These are phyloP conservation scores for Myiozetetes cayanensis DNA, from an alignment of 2,113 vertebrate genomes.

Conservation along the genomic window DNA sequence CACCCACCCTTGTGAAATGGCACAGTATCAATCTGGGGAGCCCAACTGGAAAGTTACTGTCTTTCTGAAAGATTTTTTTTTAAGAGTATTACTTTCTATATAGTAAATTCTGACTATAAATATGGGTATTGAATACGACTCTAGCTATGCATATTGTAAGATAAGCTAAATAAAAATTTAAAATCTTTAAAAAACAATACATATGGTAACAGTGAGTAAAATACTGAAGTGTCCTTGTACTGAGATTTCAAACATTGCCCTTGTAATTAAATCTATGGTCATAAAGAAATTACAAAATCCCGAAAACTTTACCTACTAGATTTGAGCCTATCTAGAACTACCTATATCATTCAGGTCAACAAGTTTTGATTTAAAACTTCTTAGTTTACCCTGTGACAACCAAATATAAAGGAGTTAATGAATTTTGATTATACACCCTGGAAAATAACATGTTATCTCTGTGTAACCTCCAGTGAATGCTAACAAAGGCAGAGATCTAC, in stretches of 20 bases:
- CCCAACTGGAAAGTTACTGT: background rate
- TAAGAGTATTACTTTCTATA: background rate
- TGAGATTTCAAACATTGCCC: background rate
- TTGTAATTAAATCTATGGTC: background rate
- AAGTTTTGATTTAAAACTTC: background rate
- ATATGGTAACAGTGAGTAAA: background rate
- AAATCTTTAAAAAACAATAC: background rate
- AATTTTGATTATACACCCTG: background rate
- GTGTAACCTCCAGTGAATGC: background rate
- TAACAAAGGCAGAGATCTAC: background rate
- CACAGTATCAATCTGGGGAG: background rate
- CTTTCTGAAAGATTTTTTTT: background rate
- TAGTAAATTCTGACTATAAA: background rate
- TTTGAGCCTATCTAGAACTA: background rate
- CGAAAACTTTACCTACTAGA: background rate
- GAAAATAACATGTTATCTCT: background rate
- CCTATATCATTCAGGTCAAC: background rate
- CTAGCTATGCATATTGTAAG: background rate
- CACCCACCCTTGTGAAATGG: background rate
- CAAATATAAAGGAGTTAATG: background rate
- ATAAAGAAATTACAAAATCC: background rate
- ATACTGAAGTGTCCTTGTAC: background rate
- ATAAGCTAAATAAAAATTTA: background rate
- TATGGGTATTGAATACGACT: background rate
- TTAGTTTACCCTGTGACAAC: background rate